These are phyloP conservation scores for Cephus sareptanus DNA, from an alignment of 2,888 invertebrate species.

Conservation along the genomic window DNA sequence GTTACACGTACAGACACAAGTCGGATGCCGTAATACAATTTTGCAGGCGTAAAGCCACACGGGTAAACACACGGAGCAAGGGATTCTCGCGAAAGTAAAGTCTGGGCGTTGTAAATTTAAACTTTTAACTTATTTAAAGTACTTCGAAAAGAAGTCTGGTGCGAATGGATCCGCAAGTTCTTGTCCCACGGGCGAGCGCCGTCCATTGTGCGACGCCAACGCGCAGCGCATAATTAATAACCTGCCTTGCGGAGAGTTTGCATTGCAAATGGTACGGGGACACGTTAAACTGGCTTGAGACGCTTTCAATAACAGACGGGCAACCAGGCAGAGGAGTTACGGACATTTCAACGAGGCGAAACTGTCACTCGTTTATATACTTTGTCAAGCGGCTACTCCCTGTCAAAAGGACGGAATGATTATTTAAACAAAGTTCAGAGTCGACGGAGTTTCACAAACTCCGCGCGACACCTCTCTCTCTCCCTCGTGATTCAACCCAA, in stretches of 20 bases:
- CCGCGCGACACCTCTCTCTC: neutral
- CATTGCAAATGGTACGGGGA: conserved; percentile 50
- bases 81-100: neutral
- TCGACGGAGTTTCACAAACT: neutral
- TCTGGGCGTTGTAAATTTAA: neutral
- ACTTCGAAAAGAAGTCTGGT: neutral
- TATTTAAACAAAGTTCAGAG: neutral
- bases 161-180: conserved; percentile 10
- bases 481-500: neutral
- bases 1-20: neutral
- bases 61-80: neutral
- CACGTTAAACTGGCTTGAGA: neutral
- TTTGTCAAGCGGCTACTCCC: neutral
- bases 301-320: neutral
- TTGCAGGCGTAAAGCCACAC: neutral
- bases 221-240: conserved; percentile 55
- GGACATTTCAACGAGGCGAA: neutral
- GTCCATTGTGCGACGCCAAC: conserved; percentile 45
- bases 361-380: conserved; percentile 17
- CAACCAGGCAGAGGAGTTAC: neutral
- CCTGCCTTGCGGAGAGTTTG: conserved; percentile 40
- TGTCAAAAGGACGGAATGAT: neutral
- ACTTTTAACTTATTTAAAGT: neutral
- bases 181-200: conserved; percentile 19
- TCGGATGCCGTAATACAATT: neutral